Conservation (phyloP, 2,888 invertebrate species). For the Melipona beecheii region DNA sequence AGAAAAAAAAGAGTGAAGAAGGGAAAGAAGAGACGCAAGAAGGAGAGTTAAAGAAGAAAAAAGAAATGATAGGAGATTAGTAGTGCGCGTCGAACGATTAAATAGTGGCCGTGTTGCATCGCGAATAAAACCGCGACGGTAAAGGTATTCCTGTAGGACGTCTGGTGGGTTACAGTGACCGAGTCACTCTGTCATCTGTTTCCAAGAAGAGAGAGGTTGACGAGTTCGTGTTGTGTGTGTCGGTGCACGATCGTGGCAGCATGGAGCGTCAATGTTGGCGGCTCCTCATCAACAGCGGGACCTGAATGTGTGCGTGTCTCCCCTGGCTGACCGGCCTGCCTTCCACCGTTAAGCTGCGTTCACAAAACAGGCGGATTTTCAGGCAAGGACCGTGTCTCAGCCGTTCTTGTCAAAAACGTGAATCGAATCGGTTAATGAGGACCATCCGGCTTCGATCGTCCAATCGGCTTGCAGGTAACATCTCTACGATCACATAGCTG, state of each 20-base stretch:
- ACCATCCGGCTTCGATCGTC: constrained; percentile 65
- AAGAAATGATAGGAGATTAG: constrained; percentile 11
- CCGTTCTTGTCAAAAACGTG: constrained; percentile 52
- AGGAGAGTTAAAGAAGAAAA: not conserved
- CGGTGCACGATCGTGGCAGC: constrained; percentile 39
- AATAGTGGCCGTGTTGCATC: constrained; percentile 52
- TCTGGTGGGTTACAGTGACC: constrained; percentile 65
- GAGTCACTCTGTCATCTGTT: constrained; percentile 75
- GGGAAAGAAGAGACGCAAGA: constrained; percentile 12
- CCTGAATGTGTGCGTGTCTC: constrained; percentile 74
- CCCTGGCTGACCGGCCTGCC: constrained; percentile 69
- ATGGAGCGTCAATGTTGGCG: constrained; percentile 66
- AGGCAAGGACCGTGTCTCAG: constrained; percentile 56
- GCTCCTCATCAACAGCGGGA: constrained; percentile 66
- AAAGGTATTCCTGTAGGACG: constrained; percentile 56
- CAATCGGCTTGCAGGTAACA: constrained; percentile 70
- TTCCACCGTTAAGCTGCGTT: constrained; percentile 69
- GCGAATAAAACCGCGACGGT: constrained; percentile 27
- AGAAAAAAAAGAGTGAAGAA: not conserved
- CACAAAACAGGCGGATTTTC: constrained; percentile 64
- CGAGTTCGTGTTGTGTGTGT: constrained; percentile 25
- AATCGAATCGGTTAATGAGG: constrained; percentile 69
- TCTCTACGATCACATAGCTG: not conserved
- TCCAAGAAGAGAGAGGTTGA: constrained; percentile 58
- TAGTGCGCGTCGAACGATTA: constrained; percentile 30